Evolutionary conservation across 1,140 invertebrate species (phyloP), one percentile per base, ranked within the genome.

Genomic region (Drosophila prosaltans): DNA sequence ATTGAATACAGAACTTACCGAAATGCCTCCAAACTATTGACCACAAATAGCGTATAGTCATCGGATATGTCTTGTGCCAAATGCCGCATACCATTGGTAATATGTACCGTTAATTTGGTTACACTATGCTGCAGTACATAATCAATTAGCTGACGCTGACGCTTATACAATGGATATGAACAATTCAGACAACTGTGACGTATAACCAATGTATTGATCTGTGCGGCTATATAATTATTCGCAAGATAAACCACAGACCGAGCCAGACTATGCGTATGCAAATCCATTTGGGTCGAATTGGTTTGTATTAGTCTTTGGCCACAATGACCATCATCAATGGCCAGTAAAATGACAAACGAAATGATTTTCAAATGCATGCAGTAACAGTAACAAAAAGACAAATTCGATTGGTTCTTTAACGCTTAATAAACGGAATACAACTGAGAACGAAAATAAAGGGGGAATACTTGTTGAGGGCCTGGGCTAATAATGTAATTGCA

Each of bases 21-120:
- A 28, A 83, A 82, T 1, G 73, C 68, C 1, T 7, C 1, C 3
- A 65, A 28, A 28, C 64, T 6, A 32, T 78, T 80, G 54, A 82
- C 71, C 48, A 88, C 70, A 28, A 88, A 80, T 4, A 88, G 69
- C 6, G 70, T 78, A 28, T 88, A 88, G 40, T 88, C 83, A 69
- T 63, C 57, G 36, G 61, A 28, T 2, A 67, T 28, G 21, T 77
- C 68, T 9, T 24, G 7, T 30, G n/a, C 16, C 16, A 16, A 16
- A 9, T 69, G n/a, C 0, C 54, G 6, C 0, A 16, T 24, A 8
- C 69, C 65, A 0, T 32, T 24, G n/a, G 62, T 59, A 2, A 88
- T 69, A n/a, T 71, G 51, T 3, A 82, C 36, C 10, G 70, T 24
- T n/a, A 77, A 41, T 1, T 85, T 54, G 0, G 57, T 65, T 0